Base-by-base conservation (phyloP, 2,113 vertebrate genomes). In the Neolamprologus variostigma region DNA sequence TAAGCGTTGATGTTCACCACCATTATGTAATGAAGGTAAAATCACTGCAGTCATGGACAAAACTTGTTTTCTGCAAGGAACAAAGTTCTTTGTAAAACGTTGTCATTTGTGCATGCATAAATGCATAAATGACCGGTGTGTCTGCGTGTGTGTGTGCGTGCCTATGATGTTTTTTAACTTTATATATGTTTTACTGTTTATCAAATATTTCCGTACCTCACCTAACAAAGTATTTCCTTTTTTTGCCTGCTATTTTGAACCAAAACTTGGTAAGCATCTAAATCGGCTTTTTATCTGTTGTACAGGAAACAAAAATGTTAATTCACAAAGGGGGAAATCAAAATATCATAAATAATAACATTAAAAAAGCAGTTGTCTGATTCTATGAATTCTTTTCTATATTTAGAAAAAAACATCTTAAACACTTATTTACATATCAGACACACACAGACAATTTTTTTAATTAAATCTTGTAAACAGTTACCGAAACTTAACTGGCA, bases 391-490 rank as follows among this genome's bases (percentile, higher is more conserved):
- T 47, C 0, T 0, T 28, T 47, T 26, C 9, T 47, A 28, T 47
- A 45, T 28, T 47, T 47, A 10, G 40, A 45, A 47, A 16, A 33
- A 45, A 47, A 2, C 3, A 5, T 11, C 40, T 17, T 47, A 1
- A 73, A 16, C 40, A 9, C 42, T 45, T 73, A 0, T 71, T 42
- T 71, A 71, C 66, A 68, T 21, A 40, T 68, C 33, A 40, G 35
- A 71, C 7, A 23, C 63, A 68, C 11, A 71, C n/a, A 23, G n/a
- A 71, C 37, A 71, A 14, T n/a, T 4, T 40, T 68, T 9, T 0
- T 0, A 68, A 68, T 68, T 0, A 68, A 68, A 3, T 9, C 19
- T 68, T 14, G 12, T 14, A 71, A 71, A 71, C 35, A 14, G 66
- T 26, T 42, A 71, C 12, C 1, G 5, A 42, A 71, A 9, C 5